phyloP scores from a whole-genome alignment of 2,888 invertebrate species.

The Noctua comes region DNA sequence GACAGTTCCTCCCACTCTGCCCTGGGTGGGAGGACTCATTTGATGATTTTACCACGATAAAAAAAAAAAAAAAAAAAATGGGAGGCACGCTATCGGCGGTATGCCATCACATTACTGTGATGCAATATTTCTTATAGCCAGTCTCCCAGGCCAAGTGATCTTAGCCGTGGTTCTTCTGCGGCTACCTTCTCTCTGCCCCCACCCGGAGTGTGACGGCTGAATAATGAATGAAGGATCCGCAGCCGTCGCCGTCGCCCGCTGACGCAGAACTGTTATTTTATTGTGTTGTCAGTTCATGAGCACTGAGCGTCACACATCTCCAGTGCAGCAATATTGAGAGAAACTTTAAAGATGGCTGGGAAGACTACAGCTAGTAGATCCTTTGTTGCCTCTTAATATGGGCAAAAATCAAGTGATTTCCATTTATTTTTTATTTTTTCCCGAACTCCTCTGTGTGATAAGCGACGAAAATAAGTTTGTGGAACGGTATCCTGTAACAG shows the following conservation, averaged over 20 bases:
- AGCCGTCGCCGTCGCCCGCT: slow-evolving; percentile 37
- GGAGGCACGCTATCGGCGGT: neutral
- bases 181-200: neutral
- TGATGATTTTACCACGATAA: too few species aligned
- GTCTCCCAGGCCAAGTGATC: neutral
- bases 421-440: too few species aligned
- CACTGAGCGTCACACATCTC: slow-evolving; percentile 44
- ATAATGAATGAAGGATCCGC: slow-evolving; percentile 46
- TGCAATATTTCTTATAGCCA: neutral
- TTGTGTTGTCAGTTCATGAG: slow-evolving; percentile 48
- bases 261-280: slow-evolving; percentile 60
- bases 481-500: too few species aligned
- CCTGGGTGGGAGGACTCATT: too few species aligned
- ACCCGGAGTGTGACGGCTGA: slow-evolving; percentile 42
- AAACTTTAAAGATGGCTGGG: neutral
- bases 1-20: too few species aligned
- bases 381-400: too few species aligned
- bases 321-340: slow-evolving; percentile 31
- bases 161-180: slow-evolving; percentile 25
- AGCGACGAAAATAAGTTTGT: too few species aligned
- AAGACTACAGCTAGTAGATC: neutral
- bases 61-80: too few species aligned
- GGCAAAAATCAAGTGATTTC: too few species aligned
- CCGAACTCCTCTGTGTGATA: too few species aligned
- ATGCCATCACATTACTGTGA: neutral